A percentile compares a stretch with the other conserved stretches of the same genome.
Conservation (phyloP, 2,888 invertebrate species). For the Drosophila imparisetae region DNA sequence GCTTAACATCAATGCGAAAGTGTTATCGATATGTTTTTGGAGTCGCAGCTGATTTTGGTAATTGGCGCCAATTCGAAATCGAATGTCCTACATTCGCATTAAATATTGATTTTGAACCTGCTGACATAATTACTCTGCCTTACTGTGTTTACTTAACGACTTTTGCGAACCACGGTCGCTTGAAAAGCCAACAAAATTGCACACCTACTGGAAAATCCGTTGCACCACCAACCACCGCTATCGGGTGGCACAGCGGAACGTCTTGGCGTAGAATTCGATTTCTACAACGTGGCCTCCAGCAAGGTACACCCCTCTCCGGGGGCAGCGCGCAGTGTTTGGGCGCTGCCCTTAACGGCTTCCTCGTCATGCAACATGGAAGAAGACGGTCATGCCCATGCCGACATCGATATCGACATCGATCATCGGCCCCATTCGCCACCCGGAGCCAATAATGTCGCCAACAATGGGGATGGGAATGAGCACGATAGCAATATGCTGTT, state of each 20-base stretch:
- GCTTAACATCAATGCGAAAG: not conserved
- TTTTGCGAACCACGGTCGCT: conserved; percentile 19
- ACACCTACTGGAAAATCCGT: conserved; percentile 82
- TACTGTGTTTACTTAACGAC: conserved; percentile 46
- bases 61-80: conserved; percentile 71
- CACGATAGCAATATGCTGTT: conserved; percentile 84
- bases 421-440: conserved; percentile 80
- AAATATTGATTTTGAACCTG: conserved; percentile 67
- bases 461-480: conserved; percentile 51
- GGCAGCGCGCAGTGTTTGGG: conserved; percentile 95
- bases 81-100: conserved; percentile 66
- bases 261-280: conserved; percentile 75
- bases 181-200: conserved; percentile 80
- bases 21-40: not conserved
- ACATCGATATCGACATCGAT: conserved; percentile 81
- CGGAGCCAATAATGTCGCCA: conserved; percentile 35
- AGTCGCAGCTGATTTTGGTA: conserved; percentile 35
- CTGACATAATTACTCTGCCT: conserved; percentile 67
- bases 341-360: conserved; percentile 91
- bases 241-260: conserved; percentile 78
- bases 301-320: conserved; percentile 93
- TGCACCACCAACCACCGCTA: conserved; percentile 74
- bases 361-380: conserved; percentile 92
- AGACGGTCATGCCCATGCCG: conserved; percentile 86
- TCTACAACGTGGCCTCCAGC: conserved; percentile 85